Evolutionary conservation across 2,113 vertebrate species (phyloP), one percentile per base, ranked within the genome.

Genomic region (Genyomyrus donnyi): DNA sequence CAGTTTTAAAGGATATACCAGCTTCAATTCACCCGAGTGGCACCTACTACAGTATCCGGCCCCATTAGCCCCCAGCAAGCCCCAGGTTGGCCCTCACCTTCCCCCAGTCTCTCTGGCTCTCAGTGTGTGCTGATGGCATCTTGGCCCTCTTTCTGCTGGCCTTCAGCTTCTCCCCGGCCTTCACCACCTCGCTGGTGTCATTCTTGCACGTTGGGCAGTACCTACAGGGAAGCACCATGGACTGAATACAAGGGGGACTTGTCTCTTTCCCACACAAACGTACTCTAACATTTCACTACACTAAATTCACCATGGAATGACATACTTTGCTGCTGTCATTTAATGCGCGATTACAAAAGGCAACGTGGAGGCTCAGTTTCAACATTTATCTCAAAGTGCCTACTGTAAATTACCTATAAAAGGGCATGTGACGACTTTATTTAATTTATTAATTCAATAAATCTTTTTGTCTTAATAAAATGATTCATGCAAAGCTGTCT

Each of bases 171-270:
- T 99, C 98, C 70, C 98, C 98, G 91, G 98, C 98, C 91, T 98
- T 98, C 88, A 99, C 97, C 90, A 99, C 98, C 95, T 99, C 98
- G 89, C 95, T 98, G 93, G 97, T 98, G 96, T 99, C 98, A 91
- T 98, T 99, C 97, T 99, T 99, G 96, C 98, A 99, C 91, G 97
- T 98, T 94, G 98, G 98, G 93, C 98, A 99, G 95, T 99, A 99
- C 98, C 98, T 99, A 94, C 87, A 94, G 94, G 92, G 91, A 93
- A 62, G 92, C 19, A 46, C 2, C 80, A 11, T 10, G 45, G 42
- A 17, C 13, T 77, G 13, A 77, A 77, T 35, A 77, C 31, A n/a
- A 15, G 80, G 39, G 39, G 9, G 19, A n/a, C 10, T 5, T 17
- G 42, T 45, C 42, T 24, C 31, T 46, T 74, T 35, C 31, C 4